Base-by-base conservation (phyloP, 2,888 invertebrate genomes). In the Agrotis puta region DNA sequence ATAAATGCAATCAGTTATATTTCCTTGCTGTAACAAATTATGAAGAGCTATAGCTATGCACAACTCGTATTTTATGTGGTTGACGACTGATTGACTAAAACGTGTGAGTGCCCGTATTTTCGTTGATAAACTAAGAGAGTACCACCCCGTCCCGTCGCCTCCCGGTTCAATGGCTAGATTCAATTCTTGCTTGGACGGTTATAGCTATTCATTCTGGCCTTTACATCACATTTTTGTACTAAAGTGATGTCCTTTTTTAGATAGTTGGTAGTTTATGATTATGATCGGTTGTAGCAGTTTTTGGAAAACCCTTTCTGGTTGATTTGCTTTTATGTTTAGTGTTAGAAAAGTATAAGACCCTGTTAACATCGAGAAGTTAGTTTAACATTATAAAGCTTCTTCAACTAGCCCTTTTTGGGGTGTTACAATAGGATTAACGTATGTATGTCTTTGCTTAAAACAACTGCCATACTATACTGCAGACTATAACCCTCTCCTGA, bases 101-200 rank as follows among this genome's bases (percentile, higher is more conserved):
- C 6, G 33, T 5, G 33, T 6, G 5, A 9, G 39, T 39, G 39
- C 39, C 39, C 39, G 39, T 39, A 39, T 39, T 39, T 39, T 39
- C 9, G 39, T 39, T 9, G 11, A 39, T 11, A 5, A 5, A 39
- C 11, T 39, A 39, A 39, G 2, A 39, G 39, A 39, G 39, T 39
- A 39, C 11, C 1, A 9, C 11, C 39, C 39, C 50, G 76, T 62
- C 53, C 33, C 22, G 45, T 14, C 59, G 69, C 51, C 68, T 50
- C 43, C 64, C 56, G 56, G 51, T 62, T 67, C 59, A 81, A 64
- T 81, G 56, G 61, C 56, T 64, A 39, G 39, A 76, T 78, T 73
- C 73, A 78, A 69, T 73, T 59, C 66, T 69, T 45, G 53, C 43
- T 79, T 16, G 43, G 22, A 61, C 51, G 58, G 63, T 67, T 72